Conservation (phyloP, 2,888 invertebrate species). For the Rambutsinella grinnellia region DNA sequence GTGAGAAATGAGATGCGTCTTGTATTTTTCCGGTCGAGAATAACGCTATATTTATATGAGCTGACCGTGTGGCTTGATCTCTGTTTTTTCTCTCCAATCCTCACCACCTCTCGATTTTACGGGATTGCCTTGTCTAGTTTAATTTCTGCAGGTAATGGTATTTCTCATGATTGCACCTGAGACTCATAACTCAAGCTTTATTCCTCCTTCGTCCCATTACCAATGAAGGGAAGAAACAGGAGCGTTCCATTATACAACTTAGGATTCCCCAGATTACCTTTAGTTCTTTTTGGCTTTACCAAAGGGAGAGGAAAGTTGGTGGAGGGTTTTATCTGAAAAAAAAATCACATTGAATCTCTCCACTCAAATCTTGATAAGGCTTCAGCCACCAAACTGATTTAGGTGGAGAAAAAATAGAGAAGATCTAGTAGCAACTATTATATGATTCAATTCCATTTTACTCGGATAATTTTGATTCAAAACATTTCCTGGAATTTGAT, state of each 20-base stretch:
- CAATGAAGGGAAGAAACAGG: conserved; percentile 51
- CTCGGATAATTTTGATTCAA: no score
- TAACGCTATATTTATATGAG: not conserved
- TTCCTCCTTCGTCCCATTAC: conserved; percentile 55
- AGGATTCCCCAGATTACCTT: conserved; percentile 49
- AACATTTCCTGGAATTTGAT: no score
- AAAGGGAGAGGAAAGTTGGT: not conserved
- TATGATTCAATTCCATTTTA: no score
- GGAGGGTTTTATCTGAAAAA: not conserved
- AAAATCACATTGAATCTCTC: not conserved
- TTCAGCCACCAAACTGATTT: no score
- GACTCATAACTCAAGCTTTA: conserved; percentile 63
- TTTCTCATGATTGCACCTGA: conserved; percentile 63
- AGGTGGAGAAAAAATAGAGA: no score
- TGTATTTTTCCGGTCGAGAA: no score
- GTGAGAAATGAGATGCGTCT: not conserved
- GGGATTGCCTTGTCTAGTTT: conserved; percentile 62
- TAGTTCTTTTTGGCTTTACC: conserved; percentile 31
- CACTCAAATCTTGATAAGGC: not conserved
- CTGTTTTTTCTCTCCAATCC: conserved; percentile 3
- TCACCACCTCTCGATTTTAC: conserved; percentile 54
- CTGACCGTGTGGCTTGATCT: conserved; percentile 31
- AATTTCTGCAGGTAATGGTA: conserved; percentile 65
- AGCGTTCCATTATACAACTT: conserved; percentile 53
- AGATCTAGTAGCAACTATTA: no score